Conservation (phyloP, 2,888 invertebrate species). For the Oligia fasciuncula region DNA sequence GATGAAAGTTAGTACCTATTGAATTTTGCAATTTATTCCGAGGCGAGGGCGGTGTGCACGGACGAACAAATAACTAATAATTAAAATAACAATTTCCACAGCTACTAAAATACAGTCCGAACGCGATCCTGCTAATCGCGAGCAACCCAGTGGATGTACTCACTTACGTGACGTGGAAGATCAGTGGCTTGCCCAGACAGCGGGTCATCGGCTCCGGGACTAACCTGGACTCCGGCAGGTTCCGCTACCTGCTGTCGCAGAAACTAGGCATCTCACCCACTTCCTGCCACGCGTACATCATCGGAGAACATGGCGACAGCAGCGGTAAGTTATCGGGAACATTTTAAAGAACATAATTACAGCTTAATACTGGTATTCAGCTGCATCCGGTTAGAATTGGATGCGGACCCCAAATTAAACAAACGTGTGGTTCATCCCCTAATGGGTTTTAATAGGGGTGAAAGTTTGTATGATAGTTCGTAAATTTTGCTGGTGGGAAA, state of each 20-base stretch:
- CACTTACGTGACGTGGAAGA: constrained; percentile 98
- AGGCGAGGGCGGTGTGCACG: neutral
- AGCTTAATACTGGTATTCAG: too few species aligned
- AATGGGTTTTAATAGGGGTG: too few species aligned
- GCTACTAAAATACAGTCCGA: constrained; percentile 95
- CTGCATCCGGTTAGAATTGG: too few species aligned
- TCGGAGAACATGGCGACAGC: constrained; percentile 98
- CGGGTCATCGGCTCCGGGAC: constrained; percentile 98
- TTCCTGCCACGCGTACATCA: constrained; percentile 97
- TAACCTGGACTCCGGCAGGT: constrained; percentile 97
- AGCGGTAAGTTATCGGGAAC: constrained; percentile 91
- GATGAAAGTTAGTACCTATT: neutral
- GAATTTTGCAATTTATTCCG: too few species aligned
- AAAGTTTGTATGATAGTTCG: neutral
- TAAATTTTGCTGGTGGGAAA: neutral
- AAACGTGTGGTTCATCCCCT: too few species aligned
- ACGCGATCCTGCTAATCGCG: constrained; percentile 95
- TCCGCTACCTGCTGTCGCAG: constrained; percentile 96
- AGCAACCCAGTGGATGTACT: constrained; percentile 98
- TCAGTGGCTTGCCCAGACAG: constrained; percentile 96
- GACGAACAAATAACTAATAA: neutral
- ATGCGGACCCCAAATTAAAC: too few species aligned
- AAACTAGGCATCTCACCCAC: constrained; percentile 94
- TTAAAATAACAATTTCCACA: constrained; percentile 71
- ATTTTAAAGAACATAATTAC: neutral